Percentiles rank a stretch among this genome's conserved stretches.
Evolutionary conservation across 1,140 invertebrate genomes (phyloP).

Genomic region (Bacillus rossius): DNA sequence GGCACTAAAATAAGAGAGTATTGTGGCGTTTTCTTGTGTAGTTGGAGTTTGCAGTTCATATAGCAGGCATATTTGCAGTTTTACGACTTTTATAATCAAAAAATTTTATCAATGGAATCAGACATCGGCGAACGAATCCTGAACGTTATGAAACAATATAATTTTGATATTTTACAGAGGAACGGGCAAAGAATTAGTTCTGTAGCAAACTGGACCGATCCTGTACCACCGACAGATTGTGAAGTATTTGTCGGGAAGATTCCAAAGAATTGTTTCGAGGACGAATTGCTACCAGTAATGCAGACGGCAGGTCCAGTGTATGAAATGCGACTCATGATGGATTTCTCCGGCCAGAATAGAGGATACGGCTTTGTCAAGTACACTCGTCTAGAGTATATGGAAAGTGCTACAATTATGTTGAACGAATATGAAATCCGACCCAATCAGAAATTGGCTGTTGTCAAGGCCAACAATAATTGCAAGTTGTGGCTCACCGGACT

Average conservation of each 20-base stretch:
- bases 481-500: constrained; percentile 79
- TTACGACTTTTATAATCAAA: too few species aligned
- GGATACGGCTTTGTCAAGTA: constrained; percentile 80
- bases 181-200: constrained; percentile 58
- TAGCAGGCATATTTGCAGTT: too few species aligned
- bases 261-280: constrained; percentile 72
- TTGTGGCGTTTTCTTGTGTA: too few species aligned
- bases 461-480: constrained; percentile 78
- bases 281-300: constrained; percentile 75
- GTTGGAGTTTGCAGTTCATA: too few species aligned
- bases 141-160: constrained; percentile 35
- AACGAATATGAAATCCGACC: constrained; percentile 65
- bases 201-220: constrained; percentile 44
- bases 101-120: too few species aligned
- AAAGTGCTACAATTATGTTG: constrained; percentile 54
- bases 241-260: constrained; percentile 86
- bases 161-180: constrained; percentile 52
- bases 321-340: constrained; percentile 75
- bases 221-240: constrained; percentile 48
- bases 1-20: too few species aligned
- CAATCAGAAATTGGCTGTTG: constrained; percentile 62
- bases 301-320: constrained; percentile 55
- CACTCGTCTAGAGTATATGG: constrained; percentile 53
- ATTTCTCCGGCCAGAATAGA: constrained; percentile 71
- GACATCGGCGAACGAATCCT: constrained; percentile 22